Conservation (phyloP, 2,113 vertebrate species). For the Cromileptes altivelis region DNA sequence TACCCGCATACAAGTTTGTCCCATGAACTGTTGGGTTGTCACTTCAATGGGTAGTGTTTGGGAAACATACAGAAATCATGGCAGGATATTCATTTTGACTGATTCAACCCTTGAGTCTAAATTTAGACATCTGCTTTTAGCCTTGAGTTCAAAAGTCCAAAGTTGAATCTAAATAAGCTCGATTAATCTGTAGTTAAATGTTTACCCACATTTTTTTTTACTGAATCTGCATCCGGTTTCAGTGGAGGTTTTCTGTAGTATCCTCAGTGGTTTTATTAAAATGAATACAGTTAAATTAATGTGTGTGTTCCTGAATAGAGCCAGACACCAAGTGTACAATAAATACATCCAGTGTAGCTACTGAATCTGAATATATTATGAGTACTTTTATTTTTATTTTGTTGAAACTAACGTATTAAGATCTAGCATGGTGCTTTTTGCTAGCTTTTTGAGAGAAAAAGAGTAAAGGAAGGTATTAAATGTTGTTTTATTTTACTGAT, state of each 20-base stretch:
- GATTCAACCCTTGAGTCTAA: neutral
- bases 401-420: neutral
- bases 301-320: neutral
- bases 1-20: neutral
- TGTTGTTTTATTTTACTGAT: neutral
- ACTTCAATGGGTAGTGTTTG: neutral
- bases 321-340: neutral
- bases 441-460: neutral
- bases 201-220: neutral
- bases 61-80: neutral
- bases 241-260: neutral
- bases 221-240: neutral
- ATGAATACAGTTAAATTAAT: neutral
- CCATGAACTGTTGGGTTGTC: neutral
- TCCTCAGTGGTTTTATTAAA: neutral
- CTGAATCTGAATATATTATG: neutral
- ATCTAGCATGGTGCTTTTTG: neutral
- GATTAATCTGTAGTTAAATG: neutral
- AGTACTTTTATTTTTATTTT: neutral
- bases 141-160: neutral
- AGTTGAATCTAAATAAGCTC: too few species aligned
- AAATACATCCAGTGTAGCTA: neutral
- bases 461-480: neutral
- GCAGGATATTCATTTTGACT: neutral
- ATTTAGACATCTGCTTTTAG: neutral